Percentiles rank a stretch among this genome's conserved stretches.
Evolutionary conservation across 2,113 vertebrate genomes (phyloP).

Genomic region (Pagrus major): DNA sequence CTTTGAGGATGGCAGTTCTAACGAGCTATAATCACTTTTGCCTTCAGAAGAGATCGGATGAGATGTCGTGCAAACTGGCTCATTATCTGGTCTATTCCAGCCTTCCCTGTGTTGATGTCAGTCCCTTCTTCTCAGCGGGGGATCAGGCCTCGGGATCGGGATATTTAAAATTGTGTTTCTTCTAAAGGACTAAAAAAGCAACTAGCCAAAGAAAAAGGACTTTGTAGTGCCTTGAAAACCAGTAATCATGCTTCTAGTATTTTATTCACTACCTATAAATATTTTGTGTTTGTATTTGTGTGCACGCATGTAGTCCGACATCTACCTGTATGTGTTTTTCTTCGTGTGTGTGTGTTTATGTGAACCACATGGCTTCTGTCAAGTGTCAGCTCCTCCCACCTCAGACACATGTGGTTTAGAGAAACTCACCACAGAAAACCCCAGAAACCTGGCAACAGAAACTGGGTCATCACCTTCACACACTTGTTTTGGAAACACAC

Average conservation of each 20-base stretch:
- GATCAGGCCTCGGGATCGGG: too few relatives aligned
- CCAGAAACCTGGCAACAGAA: conserved; percentile 56
- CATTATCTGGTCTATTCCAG: not conserved
- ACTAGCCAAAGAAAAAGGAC: not conserved
- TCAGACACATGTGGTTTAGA: conserved; percentile 42
- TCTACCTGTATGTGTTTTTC: conserved; percentile 48
- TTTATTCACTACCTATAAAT: not conserved
- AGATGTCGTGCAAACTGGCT: not conserved
- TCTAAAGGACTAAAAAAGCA: too few relatives aligned
- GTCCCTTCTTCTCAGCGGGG: not conserved
- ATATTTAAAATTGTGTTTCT: too few relatives aligned
- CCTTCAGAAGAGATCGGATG: not conserved
- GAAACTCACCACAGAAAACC: conserved; percentile 40
- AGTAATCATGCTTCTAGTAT: not conserved
- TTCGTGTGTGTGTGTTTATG: conserved; percentile 59
- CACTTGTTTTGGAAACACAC: conserved; percentile 39
- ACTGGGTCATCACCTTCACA: conserved; percentile 66
- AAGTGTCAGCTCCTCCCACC: conserved; percentile 58
- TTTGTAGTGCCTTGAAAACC: not conserved
- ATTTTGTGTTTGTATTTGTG: conserved; percentile 32
- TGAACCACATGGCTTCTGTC: conserved; percentile 56
- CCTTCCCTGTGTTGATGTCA: not conserved
- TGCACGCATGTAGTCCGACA: conserved; percentile 7
- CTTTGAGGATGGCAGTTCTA: not conserved
- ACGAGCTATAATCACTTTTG: not conserved